Evolutionary conservation across 2,113 vertebrate genomes (phyloP).

Genomic region (Illadopsis cleaveri): DNA sequence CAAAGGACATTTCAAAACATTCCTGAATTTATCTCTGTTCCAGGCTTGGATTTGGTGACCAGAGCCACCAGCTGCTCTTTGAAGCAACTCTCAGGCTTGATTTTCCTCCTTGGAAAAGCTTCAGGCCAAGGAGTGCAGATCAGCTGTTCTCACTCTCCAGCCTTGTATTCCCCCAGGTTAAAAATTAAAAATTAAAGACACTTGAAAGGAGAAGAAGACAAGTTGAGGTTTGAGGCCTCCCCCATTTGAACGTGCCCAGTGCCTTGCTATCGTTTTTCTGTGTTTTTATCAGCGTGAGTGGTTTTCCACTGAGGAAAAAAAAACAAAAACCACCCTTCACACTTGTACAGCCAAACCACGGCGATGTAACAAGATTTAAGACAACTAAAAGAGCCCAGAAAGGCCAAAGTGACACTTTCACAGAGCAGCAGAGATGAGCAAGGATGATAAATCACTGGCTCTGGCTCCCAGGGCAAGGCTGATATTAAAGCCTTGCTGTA

Average conservation of each 20-base stretch:
- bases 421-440: not conserved
- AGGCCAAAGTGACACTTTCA: not conserved
- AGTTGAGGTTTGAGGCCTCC: not conserved
- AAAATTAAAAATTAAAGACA: not conserved
- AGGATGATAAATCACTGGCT: conserved; percentile 37
- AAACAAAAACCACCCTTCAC: not conserved
- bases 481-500: conserved; percentile 45
- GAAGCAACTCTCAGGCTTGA: not conserved
- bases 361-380: not conserved
- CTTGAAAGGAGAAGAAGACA: not conserved
- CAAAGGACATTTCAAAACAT: not conserved
- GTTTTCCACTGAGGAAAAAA: not conserved
- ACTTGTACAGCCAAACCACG: rapidly evolving
- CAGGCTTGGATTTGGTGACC: rapidly evolving
- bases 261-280: rapidly evolving
- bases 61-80: not conserved
- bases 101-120: not conserved
- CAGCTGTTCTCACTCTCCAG: not conserved
- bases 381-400: not conserved
- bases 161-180: not conserved
- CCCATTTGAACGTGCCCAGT: rapidly evolving
- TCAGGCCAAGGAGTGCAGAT: not conserved
- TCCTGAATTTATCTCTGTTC: not conserved
- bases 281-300: rapidly evolving
- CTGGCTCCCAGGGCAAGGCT: conserved; percentile 19